These are phyloP conservation scores for Luehdorfia chinensis DNA, from an alignment of 1,140 invertebrate species.

Conservation along the genomic window DNA sequence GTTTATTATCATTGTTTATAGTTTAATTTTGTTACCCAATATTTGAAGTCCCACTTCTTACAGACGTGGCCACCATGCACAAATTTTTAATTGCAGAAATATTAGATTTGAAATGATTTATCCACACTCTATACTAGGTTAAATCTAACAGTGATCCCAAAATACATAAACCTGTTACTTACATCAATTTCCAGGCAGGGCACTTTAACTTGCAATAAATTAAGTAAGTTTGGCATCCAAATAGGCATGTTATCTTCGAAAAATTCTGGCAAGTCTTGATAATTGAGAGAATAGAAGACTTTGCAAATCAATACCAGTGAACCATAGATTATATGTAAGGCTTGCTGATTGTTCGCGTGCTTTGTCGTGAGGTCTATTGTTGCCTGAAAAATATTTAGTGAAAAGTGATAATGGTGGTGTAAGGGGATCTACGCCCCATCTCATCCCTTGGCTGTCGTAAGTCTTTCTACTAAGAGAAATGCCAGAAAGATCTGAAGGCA, in stretches of 20 bases:
- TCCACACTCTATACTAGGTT: too few species aligned
- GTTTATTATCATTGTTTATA: too few species aligned
- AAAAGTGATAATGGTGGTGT: neutral
- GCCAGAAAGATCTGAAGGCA: too few species aligned
- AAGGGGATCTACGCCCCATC: too few species aligned
- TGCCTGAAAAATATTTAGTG: slow-evolving; percentile 81
- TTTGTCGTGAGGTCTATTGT: slow-evolving; percentile 90
- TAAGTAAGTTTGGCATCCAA: slow-evolving; percentile 96
- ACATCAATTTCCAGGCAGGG: slow-evolving; percentile 83
- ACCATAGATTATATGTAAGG: slow-evolving; percentile 92
- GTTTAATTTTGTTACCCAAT: too few species aligned
- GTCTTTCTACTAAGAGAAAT: too few species aligned
- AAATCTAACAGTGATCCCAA: too few species aligned
- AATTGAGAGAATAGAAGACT: slow-evolving; percentile 98
- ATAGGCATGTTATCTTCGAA: slow-evolving; percentile 97
- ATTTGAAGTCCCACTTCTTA: too few species aligned
- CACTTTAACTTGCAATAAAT: slow-evolving; percentile 87
- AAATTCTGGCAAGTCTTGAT: slow-evolving; percentile 97
- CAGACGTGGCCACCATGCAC: too few species aligned
- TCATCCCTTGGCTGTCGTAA: too few species aligned
- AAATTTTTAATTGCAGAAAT: too few species aligned
- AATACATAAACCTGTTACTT: slow-evolving; percentile 54
- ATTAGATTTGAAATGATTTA: too few species aligned
- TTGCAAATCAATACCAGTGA: slow-evolving; percentile 95
- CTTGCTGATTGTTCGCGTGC: slow-evolving; percentile 88